phyloP scores from a whole-genome alignment of 2,797 vertebrate species.

The Hirundo rustica region DNA sequence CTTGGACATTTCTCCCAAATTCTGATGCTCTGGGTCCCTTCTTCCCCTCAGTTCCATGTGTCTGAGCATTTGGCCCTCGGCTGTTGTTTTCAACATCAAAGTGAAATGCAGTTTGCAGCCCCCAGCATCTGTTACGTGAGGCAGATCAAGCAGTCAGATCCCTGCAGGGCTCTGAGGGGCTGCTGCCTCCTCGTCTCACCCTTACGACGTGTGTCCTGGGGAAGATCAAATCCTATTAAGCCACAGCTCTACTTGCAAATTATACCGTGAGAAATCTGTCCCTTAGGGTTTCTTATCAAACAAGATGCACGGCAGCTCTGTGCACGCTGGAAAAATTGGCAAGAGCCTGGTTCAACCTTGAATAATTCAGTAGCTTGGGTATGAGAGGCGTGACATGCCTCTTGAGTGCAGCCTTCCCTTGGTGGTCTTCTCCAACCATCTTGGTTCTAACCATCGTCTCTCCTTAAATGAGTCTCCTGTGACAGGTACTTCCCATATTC shows the following conservation, averaged over 20 bases:
- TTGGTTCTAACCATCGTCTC: background rate
- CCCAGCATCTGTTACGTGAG: background rate
- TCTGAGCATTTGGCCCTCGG: background rate
- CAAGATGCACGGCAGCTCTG: slow-evolving; percentile 15
- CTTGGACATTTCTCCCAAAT: background rate
- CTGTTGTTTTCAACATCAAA: background rate
- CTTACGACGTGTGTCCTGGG: background rate
- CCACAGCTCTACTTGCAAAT: slow-evolving; percentile 25
- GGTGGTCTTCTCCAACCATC: background rate
- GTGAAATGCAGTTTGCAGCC: background rate
- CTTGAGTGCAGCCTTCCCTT: background rate
- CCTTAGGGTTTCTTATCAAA: slow-evolving; percentile 57
- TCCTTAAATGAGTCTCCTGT: background rate
- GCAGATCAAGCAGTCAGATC: background rate
- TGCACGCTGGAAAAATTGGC: rapidly evolving
- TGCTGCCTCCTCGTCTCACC: background rate
- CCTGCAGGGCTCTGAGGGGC: background rate
- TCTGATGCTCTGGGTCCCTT: background rate
- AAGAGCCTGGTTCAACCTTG: background rate
- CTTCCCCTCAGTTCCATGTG: background rate
- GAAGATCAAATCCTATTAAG: slow-evolving; percentile 54
- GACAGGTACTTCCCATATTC: background rate
- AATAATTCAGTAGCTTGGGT: slow-evolving; percentile 56
- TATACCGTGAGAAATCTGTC: slow-evolving; percentile 25
- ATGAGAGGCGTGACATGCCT: background rate